Conservation (phyloP, 2,888 invertebrate genomes). For the Tetramorium bicarinatum region DNA sequence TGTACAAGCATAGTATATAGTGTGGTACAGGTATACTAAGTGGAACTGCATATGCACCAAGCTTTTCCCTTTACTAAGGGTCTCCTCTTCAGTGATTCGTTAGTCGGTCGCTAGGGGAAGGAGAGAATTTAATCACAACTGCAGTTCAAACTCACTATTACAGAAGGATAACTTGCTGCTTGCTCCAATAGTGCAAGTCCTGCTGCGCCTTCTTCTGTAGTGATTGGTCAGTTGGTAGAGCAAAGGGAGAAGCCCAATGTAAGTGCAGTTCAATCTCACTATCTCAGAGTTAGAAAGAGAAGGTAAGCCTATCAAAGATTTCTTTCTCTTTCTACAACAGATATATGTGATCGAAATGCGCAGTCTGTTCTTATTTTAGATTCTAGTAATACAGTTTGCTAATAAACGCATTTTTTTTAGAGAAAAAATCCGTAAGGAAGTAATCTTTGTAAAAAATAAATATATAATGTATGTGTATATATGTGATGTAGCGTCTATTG, state of each 20-base stretch:
- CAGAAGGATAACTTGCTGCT: neutral
- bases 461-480: neutral
- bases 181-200: neutral
- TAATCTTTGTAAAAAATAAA: neutral
- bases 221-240: neutral
- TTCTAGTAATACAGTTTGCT: neutral
- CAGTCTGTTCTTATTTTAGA: neutral
- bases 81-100: neutral
- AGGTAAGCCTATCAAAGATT: neutral
- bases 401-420: neutral
- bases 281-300: neutral
- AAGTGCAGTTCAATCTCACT: conserved; percentile 1
- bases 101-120: neutral
- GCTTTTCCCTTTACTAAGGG: neutral
- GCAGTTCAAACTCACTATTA: neutral
- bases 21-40: neutral
- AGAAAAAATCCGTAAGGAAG: neutral
- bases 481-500: conserved; percentile 56
- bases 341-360: conserved; percentile 10
- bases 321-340: neutral
- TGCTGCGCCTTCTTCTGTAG: neutral
- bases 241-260: neutral
- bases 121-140: neutral
- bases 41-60: neutral
- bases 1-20: too few species aligned